Percentiles rank a stretch among this genome's conserved stretches.
Evolutionary conservation across 2,797 vertebrate genomes (phyloP).

Genomic region (Epinephelus awoara): DNA sequence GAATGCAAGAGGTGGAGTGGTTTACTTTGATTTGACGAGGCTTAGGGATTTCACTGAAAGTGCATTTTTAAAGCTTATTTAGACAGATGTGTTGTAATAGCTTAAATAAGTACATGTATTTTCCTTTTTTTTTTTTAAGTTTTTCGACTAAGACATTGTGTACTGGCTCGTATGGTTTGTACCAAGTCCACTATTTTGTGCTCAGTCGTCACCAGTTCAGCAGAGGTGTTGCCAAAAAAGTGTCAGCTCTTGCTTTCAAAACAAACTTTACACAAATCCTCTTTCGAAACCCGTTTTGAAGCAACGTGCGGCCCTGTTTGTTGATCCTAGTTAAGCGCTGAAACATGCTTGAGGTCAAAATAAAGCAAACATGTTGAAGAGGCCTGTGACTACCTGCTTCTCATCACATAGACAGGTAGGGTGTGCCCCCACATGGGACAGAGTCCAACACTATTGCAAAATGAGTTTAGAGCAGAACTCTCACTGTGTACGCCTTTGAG

Average conservation of each 20-base stretch:
- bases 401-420: slow-evolving; percentile 55
- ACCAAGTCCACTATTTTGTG: neutral
- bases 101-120: neutral
- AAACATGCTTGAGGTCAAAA: slow-evolving; percentile 29
- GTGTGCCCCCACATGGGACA: slow-evolving; percentile 54
- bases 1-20: slow-evolving; percentile 22
- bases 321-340: slow-evolving; percentile 26
- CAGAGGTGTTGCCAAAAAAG: neutral
- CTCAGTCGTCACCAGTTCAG: neutral
- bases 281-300: neutral
- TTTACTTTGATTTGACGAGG: slow-evolving; percentile 42
- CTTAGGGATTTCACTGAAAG: slow-evolving; percentile 25
- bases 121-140: neutral
- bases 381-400: slow-evolving; percentile 54
- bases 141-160: neutral
- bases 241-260: slow-evolving; percentile 20
- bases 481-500: neutral
- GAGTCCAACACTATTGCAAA: slow-evolving; percentile 51
- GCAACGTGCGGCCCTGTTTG: neutral
- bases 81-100: neutral
- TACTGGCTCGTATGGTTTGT: neutral
- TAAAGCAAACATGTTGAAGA: slow-evolving; percentile 41
- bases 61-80: slow-evolving; percentile 40
- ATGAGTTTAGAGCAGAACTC: slow-evolving; percentile 16
- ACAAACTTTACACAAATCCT: slow-evolving; percentile 35